Conservation (phyloP, 2,113 vertebrate genomes). For the Ia io region DNA sequence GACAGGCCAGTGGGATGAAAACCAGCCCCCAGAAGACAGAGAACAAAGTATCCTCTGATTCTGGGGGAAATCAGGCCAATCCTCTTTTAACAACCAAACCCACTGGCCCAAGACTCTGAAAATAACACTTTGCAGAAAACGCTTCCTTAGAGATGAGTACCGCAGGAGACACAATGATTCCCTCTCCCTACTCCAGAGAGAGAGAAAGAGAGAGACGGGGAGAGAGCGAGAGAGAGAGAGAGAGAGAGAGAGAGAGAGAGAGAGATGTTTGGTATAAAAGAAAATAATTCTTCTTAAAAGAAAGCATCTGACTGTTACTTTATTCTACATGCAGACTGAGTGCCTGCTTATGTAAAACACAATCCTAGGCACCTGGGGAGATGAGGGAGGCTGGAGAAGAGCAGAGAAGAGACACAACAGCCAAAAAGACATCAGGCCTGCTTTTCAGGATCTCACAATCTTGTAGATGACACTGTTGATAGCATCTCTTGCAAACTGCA, state of each 20-base stretch:
- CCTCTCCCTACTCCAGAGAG: not conserved
- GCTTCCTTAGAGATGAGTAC: conserved; percentile 29
- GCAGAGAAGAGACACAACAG: not conserved
- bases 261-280: not conserved
- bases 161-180: not conserved
- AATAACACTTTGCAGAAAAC: conserved; percentile 37
- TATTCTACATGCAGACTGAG: not conserved
- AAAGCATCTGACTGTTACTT: not conserved
- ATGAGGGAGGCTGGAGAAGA: not conserved
- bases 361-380: not conserved
- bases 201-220: too few relatives aligned
- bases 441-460: not conserved
- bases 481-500: conserved; percentile 17
- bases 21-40: conserved; percentile 19
- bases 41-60: conserved; percentile 6
- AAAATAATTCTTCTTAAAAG: conserved; percentile 16
- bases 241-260: too few relatives aligned
- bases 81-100: not conserved
- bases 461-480: not conserved
- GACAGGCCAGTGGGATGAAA: not conserved
- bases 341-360: not conserved
- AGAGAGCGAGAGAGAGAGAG: too few relatives aligned
- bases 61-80: not conserved
- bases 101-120: not conserved
- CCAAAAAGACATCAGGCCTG: not conserved